Percentiles rank a stretch among this genome's conserved stretches.
phyloP scores from a whole-genome alignment of 2,888 invertebrate species.

The Leptinotarsa rubiginosa region DNA sequence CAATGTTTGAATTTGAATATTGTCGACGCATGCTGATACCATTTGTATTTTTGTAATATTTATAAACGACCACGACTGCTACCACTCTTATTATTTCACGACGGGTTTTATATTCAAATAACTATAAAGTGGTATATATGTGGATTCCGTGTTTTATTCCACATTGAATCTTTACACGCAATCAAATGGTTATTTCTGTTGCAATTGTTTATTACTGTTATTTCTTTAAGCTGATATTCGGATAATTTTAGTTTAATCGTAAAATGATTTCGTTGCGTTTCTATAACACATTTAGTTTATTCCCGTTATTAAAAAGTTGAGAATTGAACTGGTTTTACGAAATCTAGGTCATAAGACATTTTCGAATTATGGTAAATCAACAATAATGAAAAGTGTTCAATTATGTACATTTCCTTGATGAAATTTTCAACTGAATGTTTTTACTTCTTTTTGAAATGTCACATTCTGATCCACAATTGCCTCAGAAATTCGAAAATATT shows the following conservation, averaged over 20 bases:
- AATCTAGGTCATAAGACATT: not conserved
- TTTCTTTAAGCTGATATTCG: constrained; percentile 16
- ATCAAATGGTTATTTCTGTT: constrained; percentile 38
- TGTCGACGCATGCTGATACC: constrained; percentile 44
- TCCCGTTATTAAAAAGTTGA: not conserved
- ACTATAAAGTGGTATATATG: constrained; percentile 17
- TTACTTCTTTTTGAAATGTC: no score
- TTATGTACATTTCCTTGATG: not conserved
- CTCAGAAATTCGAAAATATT: no score
- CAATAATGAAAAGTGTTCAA: not conserved
- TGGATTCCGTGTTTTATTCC: constrained; percentile 34
- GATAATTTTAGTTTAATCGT: not conserved
- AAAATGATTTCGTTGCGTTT: constrained; percentile 15
- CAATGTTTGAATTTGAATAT: constrained; percentile 56
- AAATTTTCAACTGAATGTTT: no score
- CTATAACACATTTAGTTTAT: constrained; percentile 17
- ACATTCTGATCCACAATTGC: no score
- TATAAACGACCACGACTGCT: constrained; percentile 34
- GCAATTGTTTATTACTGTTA: constrained; percentile 38
- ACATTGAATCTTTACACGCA: constrained; percentile 37
- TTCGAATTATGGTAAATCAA: not conserved
- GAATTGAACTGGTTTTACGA: not conserved
- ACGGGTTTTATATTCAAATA: constrained; percentile 27
- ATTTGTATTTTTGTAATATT: constrained; percentile 40
- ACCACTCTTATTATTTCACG: constrained; percentile 28